Conservation (phyloP, 2,888 invertebrate species). For the Lutraria lutraria region DNA sequence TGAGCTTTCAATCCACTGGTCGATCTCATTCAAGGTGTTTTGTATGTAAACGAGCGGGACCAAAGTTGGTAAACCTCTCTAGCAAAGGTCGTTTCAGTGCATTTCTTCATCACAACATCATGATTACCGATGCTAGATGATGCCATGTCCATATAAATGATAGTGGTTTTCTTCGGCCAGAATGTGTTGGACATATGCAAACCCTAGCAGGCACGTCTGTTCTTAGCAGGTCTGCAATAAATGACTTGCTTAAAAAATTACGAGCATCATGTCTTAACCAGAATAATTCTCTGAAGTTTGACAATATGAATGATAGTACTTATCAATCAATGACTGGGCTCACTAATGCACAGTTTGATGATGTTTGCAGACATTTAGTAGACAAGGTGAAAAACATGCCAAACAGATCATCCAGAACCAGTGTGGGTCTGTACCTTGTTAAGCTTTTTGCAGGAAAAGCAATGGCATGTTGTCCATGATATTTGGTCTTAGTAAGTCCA, state of each 20-base stretch:
- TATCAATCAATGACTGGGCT: slow-evolving; percentile 45
- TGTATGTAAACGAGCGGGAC: no score
- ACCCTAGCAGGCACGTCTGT: not conserved
- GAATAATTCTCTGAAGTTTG: slow-evolving; percentile 44
- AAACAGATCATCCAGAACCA: slow-evolving; percentile 39
- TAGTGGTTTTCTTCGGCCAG: not conserved
- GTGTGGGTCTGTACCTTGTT: slow-evolving; percentile 61
- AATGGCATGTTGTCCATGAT: slow-evolving; percentile 57
- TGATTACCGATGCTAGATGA: slow-evolving; percentile 28
- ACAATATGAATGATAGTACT: no score
- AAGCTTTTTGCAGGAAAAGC: slow-evolving; percentile 57
- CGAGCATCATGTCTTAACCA: no score
- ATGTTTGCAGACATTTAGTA: slow-evolving; percentile 37
- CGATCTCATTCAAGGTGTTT: no score
- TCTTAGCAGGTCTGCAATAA: no score
- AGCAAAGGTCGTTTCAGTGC: no score
- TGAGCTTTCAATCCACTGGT: no score
- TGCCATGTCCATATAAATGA: no score
- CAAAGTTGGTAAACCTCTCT: no score
- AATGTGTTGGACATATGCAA: not conserved
- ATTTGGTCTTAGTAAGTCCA: no score
- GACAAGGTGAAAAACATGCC: no score
- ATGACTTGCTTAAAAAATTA: no score
- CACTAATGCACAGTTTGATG: slow-evolving; percentile 38
- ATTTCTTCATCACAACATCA: slow-evolving; percentile 8